A percentile compares a stretch with the other conserved stretches of the same genome.
These are phyloP conservation scores for Meandrusa payeni DNA, from an alignment of 2,888 invertebrate species.

Conservation along the genomic window DNA sequence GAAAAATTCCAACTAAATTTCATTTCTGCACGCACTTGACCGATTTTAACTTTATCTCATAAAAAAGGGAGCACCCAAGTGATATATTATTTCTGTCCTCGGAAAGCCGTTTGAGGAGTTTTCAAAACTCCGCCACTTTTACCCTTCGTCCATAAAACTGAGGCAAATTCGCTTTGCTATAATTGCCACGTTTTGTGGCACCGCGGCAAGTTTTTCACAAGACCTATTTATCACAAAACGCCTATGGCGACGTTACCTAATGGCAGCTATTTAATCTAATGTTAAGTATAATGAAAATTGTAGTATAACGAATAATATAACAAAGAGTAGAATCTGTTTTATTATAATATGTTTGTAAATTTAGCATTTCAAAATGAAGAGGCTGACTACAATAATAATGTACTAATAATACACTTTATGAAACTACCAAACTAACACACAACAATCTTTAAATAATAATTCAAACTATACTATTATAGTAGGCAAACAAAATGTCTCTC, in stretches of 20 bases:
- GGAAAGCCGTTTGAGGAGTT: conserved; percentile 23
- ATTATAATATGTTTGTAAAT: too few species aligned
- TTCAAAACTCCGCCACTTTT: conserved; percentile 13
- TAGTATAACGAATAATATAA: too few species aligned
- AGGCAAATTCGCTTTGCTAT: conserved; percentile 12
- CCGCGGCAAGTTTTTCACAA: conserved; percentile 23
- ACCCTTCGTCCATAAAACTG: conserved; percentile 23
- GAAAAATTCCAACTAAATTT: background rate
- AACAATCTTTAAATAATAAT: too few species aligned
- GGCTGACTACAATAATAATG: too few species aligned
- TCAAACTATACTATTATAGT: too few species aligned
- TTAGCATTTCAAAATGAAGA: too few species aligned
- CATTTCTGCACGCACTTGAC: conserved; percentile 16
- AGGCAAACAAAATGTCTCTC: too few species aligned
- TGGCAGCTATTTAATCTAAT: conserved; percentile 7
- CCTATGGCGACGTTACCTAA: conserved; percentile 7
- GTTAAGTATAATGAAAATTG: too few species aligned
- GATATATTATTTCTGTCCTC: conserved; percentile 20
- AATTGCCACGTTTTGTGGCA: conserved; percentile 22
- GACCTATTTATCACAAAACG: conserved; percentile 29
- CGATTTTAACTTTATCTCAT: conserved; percentile 22
- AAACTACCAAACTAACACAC: too few species aligned
- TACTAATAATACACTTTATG: too few species aligned
- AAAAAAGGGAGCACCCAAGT: conserved; percentile 13
- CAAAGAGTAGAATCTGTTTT: too few species aligned